These are phyloP conservation scores for Cololabis saira DNA, from an alignment of 2,113 vertebrate genomes.

Conservation along the genomic window DNA sequence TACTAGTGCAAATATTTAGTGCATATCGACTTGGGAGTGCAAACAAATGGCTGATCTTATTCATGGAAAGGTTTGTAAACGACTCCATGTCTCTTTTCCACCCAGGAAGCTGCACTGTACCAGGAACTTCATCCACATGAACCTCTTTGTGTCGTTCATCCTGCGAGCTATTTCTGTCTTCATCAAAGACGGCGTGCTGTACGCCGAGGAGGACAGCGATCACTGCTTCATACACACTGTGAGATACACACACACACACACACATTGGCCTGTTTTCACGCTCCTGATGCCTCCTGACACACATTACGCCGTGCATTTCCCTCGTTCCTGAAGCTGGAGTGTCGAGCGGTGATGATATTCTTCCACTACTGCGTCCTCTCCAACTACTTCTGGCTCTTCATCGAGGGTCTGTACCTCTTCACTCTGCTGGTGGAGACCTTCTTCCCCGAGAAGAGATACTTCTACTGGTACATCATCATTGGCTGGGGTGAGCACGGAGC, in stretches of 20 bases:
- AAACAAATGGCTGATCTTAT: too few relatives aligned
- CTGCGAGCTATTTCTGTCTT: constrained; percentile 95
- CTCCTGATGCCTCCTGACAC: not conserved
- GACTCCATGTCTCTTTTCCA: not conserved
- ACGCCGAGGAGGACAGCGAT: constrained; percentile 90
- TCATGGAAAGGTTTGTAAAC: too few relatives aligned
- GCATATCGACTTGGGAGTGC: too few relatives aligned
- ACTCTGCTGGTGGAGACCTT: constrained; percentile 96
- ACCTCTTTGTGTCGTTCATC: constrained; percentile 96
- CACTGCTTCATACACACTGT: constrained; percentile 93
- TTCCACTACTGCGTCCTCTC: constrained; percentile 98
- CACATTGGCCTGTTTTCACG: not conserved
- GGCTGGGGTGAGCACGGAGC: constrained; percentile 76
- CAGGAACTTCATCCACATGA: constrained; percentile 99
- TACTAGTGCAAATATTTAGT: too few relatives aligned
- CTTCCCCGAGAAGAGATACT: constrained; percentile 95
- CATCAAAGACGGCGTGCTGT: constrained; percentile 95
- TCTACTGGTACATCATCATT: constrained; percentile 91
- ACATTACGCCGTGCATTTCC: not conserved
- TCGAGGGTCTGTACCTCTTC: constrained; percentile 96
- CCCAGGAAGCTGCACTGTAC: constrained; percentile 96
- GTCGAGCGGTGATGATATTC: constrained; percentile 95
- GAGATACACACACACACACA: constrained; percentile 28
- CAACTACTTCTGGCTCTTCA: constrained; percentile 99
- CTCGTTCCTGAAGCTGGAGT: constrained; percentile 85